phyloP scores from a whole-genome alignment of 2,113 vertebrate genomes.

The Solenodon paradoxus region DNA sequence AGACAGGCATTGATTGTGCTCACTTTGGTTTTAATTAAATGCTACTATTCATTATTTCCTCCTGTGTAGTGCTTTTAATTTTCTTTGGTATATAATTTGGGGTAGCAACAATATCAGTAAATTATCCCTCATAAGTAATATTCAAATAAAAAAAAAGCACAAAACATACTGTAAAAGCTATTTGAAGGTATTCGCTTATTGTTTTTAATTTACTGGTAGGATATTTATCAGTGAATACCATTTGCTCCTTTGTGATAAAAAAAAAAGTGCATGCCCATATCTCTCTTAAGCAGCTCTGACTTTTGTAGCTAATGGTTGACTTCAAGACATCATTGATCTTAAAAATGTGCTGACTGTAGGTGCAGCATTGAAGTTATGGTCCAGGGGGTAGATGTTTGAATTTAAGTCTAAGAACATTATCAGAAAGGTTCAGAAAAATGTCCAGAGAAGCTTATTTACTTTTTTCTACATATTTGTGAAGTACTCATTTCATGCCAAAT shows the following conservation, averaged over 20 bases:
- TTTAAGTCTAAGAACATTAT: slow-evolving; percentile 63
- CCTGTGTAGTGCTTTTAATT: slow-evolving; percentile 63
- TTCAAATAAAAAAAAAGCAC: slow-evolving; percentile 21
- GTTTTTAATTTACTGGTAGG: slow-evolving; percentile 67
- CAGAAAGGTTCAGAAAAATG: slow-evolving; percentile 44
- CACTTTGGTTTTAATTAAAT: slow-evolving; percentile 78
- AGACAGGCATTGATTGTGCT: slow-evolving; percentile 68
- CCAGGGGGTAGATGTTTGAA: slow-evolving; percentile 54
- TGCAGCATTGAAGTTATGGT: slow-evolving; percentile 50
- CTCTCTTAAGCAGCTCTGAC: slow-evolving; percentile 45
- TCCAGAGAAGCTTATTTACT: slow-evolving; percentile 54
- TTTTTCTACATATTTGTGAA: slow-evolving; percentile 44
- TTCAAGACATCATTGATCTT: slow-evolving; percentile 67
- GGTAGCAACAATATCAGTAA: slow-evolving; percentile 65
- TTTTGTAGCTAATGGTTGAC: slow-evolving; percentile 60
- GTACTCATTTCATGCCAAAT: slow-evolving; percentile 6
- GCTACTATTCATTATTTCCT: slow-evolving; percentile 72
- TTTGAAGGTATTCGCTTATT: slow-evolving; percentile 66
- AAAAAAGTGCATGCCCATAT: slow-evolving; percentile 36
- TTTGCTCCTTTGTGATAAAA: slow-evolving; percentile 69
- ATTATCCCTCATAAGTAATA: slow-evolving; percentile 70
- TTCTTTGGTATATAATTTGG: slow-evolving; percentile 76
- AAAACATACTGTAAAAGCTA: slow-evolving; percentile 48
- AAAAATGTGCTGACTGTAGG: slow-evolving; percentile 74
- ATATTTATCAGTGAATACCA: slow-evolving; percentile 43